These are phyloP conservation scores for Spea bombifrons DNA, from an alignment of 2,113 vertebrate genomes.

Conservation along the genomic window DNA sequence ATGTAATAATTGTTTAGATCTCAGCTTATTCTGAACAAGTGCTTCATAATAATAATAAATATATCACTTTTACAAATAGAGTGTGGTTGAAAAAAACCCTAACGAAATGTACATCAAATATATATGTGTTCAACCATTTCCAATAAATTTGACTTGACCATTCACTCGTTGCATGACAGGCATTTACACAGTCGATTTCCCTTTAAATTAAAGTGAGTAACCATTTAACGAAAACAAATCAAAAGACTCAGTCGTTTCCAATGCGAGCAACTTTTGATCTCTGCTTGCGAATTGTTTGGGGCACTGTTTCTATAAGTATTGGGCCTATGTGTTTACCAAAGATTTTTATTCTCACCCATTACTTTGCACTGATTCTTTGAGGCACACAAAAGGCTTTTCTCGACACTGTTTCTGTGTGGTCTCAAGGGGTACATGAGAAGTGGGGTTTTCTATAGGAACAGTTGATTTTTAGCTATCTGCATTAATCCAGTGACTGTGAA, in stretches of 20 bases:
- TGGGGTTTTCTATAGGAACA: slow-evolving; percentile 50
- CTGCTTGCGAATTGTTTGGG: slow-evolving; percentile 61
- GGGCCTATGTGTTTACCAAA: slow-evolving; percentile 62
- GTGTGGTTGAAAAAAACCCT: no score
- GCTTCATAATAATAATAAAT: no score
- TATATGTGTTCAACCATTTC: slow-evolving; percentile 1
- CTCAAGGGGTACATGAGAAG: slow-evolving; percentile 60
- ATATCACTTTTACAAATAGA: no score
- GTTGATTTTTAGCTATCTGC: slow-evolving; percentile 49
- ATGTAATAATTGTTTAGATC: no score
- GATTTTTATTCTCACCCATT: slow-evolving; percentile 59
- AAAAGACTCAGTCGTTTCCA: slow-evolving; percentile 31
- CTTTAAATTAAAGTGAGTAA: slow-evolving; percentile 34
- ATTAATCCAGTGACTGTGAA: slow-evolving; percentile 62
- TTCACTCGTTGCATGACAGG: slow-evolving; percentile 43
- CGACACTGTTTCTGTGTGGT: slow-evolving; percentile 70
- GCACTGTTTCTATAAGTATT: slow-evolving; percentile 58
- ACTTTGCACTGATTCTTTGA: slow-evolving; percentile 55
- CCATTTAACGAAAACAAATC: slow-evolving; percentile 44
- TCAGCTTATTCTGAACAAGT: no score
- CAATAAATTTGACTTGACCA: slow-evolving; percentile 53
- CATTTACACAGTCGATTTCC: slow-evolving; percentile 43
- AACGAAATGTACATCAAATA: neutral
- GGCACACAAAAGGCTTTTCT: slow-evolving; percentile 56
- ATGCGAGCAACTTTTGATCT: slow-evolving; percentile 62